phyloP scores from a whole-genome alignment of 2,113 vertebrate genomes.

The Sarotherodon lohbergeri region DNA sequence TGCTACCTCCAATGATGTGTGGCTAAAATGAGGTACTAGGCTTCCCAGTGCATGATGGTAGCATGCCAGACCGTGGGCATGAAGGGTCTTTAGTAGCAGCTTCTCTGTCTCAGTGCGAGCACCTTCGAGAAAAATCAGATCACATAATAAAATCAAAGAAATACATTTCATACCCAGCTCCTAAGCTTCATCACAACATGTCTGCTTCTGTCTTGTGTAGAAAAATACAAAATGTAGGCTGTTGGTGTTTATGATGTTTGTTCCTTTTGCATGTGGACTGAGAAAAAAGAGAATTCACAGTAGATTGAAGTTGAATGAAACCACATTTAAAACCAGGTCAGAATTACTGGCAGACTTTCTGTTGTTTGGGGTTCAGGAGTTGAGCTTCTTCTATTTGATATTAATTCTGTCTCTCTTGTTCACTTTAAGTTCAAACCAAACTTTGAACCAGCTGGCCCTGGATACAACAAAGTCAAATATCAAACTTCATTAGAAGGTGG shows the following conservation, averaged over 20 bases:
- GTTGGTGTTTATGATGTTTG: rapidly evolving
- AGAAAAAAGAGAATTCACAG: neutral
- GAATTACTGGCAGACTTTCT: neutral
- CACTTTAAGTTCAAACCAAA: neutral
- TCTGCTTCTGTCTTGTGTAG: neutral
- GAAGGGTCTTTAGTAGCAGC: constrained; percentile 26
- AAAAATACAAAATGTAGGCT: neutral
- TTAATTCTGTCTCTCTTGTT: neutral
- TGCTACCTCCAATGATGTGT: constrained; percentile 30
- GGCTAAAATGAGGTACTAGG: constrained; percentile 8
- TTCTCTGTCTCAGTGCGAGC: constrained; percentile 35
- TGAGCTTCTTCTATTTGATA: neutral
- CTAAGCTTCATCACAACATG: neutral
- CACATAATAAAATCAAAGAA: neutral
- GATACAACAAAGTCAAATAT: neutral
- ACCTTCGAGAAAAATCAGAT: neutral
- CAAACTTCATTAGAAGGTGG: neutral
- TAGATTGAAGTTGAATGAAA: neutral
- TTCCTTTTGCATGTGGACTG: neutral
- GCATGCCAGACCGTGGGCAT: constrained; percentile 1
- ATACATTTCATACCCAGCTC: neutral
- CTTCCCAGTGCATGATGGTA: constrained; percentile 36
- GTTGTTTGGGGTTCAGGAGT: neutral
- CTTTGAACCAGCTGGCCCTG: neutral
- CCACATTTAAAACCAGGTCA: neutral